Base-by-base conservation (phyloP, 2,888 invertebrate species). In the Pristionchus maxplancki region DNA sequence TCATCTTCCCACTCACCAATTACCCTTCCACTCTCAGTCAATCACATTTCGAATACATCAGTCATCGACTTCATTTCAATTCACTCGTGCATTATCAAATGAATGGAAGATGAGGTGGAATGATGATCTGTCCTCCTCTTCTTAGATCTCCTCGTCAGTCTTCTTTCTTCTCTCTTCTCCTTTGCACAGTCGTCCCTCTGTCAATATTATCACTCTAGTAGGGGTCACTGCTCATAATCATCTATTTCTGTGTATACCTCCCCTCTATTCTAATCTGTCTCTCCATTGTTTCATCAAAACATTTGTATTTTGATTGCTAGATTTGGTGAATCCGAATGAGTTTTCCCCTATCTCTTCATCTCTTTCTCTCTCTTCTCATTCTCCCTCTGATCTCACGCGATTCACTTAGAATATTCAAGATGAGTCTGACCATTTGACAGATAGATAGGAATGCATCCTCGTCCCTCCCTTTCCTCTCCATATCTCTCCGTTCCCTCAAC, bases 181-280 rank as follows among this genome's bases (percentile, higher is more conserved):
- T 20, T 78, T 74, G 40, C n/a, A 78, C 78, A 20, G 78, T 48
- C 78, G n/a, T 48, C 78, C 8, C 78, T 78, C 78, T 78, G 78
- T 78, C 40, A 78, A 78, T 78, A 78, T 78, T 78, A 78, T 78
- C 78, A 78, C 17, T 78, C 34, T 37, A 20, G 20, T 34, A 48
- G 28, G 78, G 78, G 28, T 78, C 78, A 48, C 28, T 24, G 44
- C 78, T 78, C 78, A 78, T n/a, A 34, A 78, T 78, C 78, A 78
- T 48, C 71, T 17, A 31, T 11, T n/a, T 78, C 44, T 24, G 40
- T 71, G 37, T 71, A 71, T 20, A 71, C 71, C 71, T 20, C 40
- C 78, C 48, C 44, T 24, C 44, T 17, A 24, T 15, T 8, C 44
- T 48, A 2, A 4, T 48, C 78, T 13, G 8, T n/a, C n/a, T 20